These are phyloP conservation scores for Alviniconcha strummeri DNA, from an alignment of 2,888 invertebrate genomes.

Conservation along the genomic window DNA sequence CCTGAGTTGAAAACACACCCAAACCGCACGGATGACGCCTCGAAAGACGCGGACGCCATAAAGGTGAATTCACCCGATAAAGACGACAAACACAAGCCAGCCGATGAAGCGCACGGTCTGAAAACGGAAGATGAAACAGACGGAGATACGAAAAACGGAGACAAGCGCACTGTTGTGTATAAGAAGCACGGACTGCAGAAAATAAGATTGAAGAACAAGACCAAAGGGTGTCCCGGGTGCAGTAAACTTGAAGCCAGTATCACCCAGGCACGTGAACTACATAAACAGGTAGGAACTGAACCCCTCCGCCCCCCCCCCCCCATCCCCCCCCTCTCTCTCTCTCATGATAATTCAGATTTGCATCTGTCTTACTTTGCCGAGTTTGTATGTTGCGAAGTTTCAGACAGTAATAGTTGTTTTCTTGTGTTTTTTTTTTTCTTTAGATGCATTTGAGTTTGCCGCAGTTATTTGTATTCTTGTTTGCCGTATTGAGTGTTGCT, in stretches of 20 bases:
- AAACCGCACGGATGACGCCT: neutral
- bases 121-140: neutral
- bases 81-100: neutral
- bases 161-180: neutral
- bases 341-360: neutral
- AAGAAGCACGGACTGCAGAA: neutral
- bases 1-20: neutral
- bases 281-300: conserved; percentile 11
- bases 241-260: neutral
- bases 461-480: too few relatives aligned
- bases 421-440: too few relatives aligned
- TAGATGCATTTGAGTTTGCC: neutral
- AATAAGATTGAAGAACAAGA: neutral
- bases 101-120: neutral
- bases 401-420: too few relatives aligned
- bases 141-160: neutral
- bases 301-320: neutral
- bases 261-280: conserved; percentile 11
- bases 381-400: too few relatives aligned
- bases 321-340: neutral
- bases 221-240: conserved; percentile 17
- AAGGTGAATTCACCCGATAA: too few relatives aligned
- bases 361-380: neutral
- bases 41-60: neutral
- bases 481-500: too few relatives aligned